A percentile compares a stretch with the other conserved stretches of the same genome.
phyloP scores from a whole-genome alignment of 1,140 invertebrate species.

The Drosophila ficusphila region DNA sequence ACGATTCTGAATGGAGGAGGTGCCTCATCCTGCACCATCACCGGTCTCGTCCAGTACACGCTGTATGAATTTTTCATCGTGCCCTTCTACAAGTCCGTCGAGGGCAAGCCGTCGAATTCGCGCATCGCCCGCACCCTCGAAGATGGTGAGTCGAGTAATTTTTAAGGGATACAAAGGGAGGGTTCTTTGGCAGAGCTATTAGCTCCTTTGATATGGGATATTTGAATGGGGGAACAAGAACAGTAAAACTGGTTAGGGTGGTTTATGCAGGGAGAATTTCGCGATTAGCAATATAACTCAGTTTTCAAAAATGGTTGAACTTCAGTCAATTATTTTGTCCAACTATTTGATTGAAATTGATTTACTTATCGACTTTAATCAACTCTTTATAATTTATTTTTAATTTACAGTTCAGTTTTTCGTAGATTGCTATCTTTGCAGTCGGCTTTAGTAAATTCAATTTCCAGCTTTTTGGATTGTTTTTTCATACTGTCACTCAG shows the following conservation, averaged over 20 bases:
- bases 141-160: constrained; percentile 87
- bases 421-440: constrained; percentile 26
- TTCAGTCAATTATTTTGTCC: too few species aligned
- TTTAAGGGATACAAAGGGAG: constrained; percentile 7
- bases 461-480: constrained; percentile 5
- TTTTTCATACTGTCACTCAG: constrained; percentile 29
- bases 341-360: too few species aligned
- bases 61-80: constrained; percentile 91
- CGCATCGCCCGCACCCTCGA: constrained; percentile 89
- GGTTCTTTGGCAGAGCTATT: constrained; percentile 15
- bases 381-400: too few species aligned
- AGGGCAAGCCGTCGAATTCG: constrained; percentile 91
- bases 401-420: too few species aligned
- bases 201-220: constrained; percentile 51
- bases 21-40: constrained; percentile 88
- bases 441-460: constrained; percentile 3
- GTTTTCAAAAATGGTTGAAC: too few species aligned
- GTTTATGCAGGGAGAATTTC: neutral
- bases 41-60: constrained; percentile 88
- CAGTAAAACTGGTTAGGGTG: constrained; percentile 10
- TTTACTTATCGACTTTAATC: neutral
- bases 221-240: constrained; percentile 32
- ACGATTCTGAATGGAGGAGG: constrained; percentile 87
- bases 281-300: too few species aligned
- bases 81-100: constrained; percentile 90